A percentile compares a stretch with the other conserved stretches of the same genome.
Conservation (phyloP, 2,888 invertebrate species). For the Lasioglossum figueresi region DNA sequence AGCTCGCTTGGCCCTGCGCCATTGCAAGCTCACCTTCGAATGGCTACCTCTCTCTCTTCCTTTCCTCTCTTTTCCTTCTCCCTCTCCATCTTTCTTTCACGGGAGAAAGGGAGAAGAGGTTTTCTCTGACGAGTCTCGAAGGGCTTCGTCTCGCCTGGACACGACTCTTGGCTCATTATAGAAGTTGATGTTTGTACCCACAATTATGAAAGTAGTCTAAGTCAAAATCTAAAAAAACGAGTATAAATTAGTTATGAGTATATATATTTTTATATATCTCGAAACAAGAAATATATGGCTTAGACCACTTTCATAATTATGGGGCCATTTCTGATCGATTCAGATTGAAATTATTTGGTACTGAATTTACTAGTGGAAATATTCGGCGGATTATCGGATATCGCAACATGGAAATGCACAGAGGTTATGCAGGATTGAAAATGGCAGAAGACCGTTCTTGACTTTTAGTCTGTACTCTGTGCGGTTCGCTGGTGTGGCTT, state of each 20-base stretch:
- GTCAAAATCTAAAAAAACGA: no score
- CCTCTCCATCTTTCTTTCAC: not conserved
- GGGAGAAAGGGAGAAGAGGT: conserved; percentile 9
- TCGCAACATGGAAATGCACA: not conserved
- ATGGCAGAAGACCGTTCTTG: not conserved
- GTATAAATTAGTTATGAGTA: no score
- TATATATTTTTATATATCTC: no score
- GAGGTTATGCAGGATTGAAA: not conserved
- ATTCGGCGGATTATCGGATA: not conserved
- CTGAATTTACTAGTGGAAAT: not conserved
- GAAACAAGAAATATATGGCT: no score
- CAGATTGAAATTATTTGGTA: not conserved
- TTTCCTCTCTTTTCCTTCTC: not conserved
- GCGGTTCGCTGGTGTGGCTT: not conserved
- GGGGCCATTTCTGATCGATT: conserved; percentile 25
- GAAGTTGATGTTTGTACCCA: no score
- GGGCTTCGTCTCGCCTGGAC: conserved; percentile 28
- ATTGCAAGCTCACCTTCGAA: conserved; percentile 57
- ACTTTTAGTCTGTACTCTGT: not conserved
- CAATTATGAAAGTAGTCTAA: no score
- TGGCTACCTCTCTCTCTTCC: not conserved
- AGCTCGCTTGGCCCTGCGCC: conserved; percentile 60
- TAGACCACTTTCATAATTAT: no score
- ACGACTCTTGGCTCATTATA: conserved; percentile 23
- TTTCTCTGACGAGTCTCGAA: conserved; percentile 44